These are phyloP conservation scores for Craseonycteris thonglongyai DNA, from an alignment of 2,113 vertebrate genomes.

Conservation along the genomic window DNA sequence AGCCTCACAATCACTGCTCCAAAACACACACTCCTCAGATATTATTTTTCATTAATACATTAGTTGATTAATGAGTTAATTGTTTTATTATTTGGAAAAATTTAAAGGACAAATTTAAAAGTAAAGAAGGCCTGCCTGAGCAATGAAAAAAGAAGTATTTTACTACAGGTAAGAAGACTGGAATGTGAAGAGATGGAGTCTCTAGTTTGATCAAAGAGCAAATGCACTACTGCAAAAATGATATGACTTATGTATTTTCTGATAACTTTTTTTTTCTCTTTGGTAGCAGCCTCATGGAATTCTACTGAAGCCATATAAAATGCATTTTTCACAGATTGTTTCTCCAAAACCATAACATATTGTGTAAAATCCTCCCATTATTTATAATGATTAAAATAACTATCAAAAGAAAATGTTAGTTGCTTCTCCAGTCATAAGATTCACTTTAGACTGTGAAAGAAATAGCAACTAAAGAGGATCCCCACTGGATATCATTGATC, in stretches of 20 bases:
- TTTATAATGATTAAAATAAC: constrained; percentile 62
- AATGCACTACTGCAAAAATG: neutral
- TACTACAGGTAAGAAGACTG: neutral
- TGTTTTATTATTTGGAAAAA: neutral
- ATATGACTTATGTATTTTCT: neutral
- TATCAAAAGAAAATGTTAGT: constrained; percentile 66
- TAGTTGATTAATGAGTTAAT: too few relatives aligned
- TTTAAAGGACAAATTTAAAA: neutral
- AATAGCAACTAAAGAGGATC: constrained; percentile 69
- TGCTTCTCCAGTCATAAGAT: constrained; percentile 57
- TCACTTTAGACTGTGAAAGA: constrained; percentile 61
- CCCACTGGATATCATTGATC: constrained; percentile 59
- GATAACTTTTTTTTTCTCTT: neutral
- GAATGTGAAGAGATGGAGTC: neutral
- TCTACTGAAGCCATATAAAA: neutral
- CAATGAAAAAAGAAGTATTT: neutral
- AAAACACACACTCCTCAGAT: neutral
- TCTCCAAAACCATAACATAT: neutral
- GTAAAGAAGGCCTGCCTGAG: neutral
- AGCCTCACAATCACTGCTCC: neutral
- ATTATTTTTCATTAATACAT: neutral
- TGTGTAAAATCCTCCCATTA: constrained; percentile 50
- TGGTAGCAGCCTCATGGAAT: neutral
- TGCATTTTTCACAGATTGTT: neutral
- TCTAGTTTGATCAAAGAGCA: neutral